These are phyloP conservation scores for Coptodon rendalli DNA, from an alignment of 2,113 vertebrate species.

Conservation along the genomic window DNA sequence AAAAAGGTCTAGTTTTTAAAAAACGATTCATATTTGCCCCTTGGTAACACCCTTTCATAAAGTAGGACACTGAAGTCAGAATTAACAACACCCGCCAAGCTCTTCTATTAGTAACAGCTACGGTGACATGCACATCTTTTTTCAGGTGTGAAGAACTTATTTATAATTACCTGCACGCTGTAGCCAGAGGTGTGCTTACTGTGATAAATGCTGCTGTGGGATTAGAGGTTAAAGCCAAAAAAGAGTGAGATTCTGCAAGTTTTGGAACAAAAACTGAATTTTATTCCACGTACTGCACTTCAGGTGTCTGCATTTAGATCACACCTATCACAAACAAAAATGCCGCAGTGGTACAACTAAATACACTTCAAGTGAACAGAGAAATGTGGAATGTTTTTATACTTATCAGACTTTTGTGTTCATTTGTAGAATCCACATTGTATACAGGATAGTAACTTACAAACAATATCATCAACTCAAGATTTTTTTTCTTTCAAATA, in stretches of 20 bases:
- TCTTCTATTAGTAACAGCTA: neutral
- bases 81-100: neutral
- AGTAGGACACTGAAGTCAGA: neutral
- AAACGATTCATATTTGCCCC: neutral
- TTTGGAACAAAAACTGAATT: slow-evolving; percentile 50
- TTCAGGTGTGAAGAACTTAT: neutral
- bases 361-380: slow-evolving; percentile 56
- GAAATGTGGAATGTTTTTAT: slow-evolving; percentile 57
- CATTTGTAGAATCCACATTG: slow-evolving; percentile 34
- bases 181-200: neutral
- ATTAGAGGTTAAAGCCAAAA: neutral
- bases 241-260: neutral
- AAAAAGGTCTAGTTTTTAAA: neutral
- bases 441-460: slow-evolving; percentile 51
- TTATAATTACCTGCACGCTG: neutral
- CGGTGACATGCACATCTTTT: neutral
- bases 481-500: slow-evolving; percentile 57
- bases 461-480: slow-evolving; percentile 47
- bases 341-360: slow-evolving; percentile 61
- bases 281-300: slow-evolving; percentile 73
- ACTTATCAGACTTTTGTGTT: slow-evolving; percentile 38
- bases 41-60: neutral
- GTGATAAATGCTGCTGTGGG: neutral
- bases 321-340: slow-evolving; percentile 71
- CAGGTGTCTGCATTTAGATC: slow-evolving; percentile 61